These are phyloP conservation scores for Lordiphosa stackelbergi DNA, from an alignment of 1,140 invertebrate species.

Conservation along the genomic window DNA sequence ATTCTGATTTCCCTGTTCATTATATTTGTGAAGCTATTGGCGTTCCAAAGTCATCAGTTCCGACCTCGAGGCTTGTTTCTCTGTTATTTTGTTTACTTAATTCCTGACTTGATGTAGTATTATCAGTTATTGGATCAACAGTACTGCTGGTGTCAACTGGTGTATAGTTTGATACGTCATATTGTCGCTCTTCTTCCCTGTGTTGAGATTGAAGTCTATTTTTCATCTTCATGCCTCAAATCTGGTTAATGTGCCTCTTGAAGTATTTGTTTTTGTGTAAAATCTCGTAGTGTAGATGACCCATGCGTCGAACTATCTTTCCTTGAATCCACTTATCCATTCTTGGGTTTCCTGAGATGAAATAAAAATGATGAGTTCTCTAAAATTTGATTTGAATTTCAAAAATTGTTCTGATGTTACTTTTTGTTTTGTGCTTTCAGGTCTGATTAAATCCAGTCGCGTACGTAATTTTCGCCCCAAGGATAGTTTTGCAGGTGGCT, in stretches of 20 bases:
- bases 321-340: conserved; percentile 9
- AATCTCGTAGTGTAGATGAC: conserved; percentile 9
- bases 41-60: too few species aligned
- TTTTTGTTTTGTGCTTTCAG: not conserved
- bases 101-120: too few species aligned
- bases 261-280: conserved; percentile 1
- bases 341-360: conserved; percentile 10
- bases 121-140: too few species aligned
- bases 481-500: not conserved
- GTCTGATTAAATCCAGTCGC: not conserved
- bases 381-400: not conserved
- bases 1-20: too few species aligned
- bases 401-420: not conserved
- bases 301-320: conserved; percentile 6
- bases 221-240: not conserved
- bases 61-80: too few species aligned
- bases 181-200: not conserved
- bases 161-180: not conserved
- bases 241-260: conserved; percentile 6
- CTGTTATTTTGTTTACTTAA: too few species aligned
- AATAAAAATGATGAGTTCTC: not conserved
- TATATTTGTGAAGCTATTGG: not conserved
- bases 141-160: not conserved
- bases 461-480: not conserved
- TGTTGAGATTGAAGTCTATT: too few species aligned